Percentiles rank a stretch among this genome's conserved stretches.
These are phyloP conservation scores for Columbina picui DNA, from an alignment of 2,113 vertebrate genomes.

Conservation along the genomic window DNA sequence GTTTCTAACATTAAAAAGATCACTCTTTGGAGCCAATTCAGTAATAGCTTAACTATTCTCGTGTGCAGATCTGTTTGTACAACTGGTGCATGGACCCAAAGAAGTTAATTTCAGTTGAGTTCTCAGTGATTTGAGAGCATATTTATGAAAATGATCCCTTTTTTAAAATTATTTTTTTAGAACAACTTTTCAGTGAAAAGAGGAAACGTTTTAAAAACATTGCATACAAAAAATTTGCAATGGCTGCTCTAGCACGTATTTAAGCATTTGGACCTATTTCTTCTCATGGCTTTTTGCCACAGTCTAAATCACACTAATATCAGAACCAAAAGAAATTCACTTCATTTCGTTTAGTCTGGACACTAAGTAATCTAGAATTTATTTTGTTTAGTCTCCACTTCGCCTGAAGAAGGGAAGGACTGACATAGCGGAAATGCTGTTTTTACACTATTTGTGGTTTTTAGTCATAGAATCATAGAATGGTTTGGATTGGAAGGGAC, in stretches of 20 bases:
- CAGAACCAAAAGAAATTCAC: not conserved
- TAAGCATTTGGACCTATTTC: slow-evolving; percentile 12
- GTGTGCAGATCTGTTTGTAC: not conserved
- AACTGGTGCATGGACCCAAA: not conserved
- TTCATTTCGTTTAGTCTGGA: not conserved
- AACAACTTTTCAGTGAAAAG: not conserved
- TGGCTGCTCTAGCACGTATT: not conserved
- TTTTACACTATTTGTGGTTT: not conserved
- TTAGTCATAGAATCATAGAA: too few species aligned
- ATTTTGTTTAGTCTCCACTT: not conserved
- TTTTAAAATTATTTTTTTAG: not conserved
- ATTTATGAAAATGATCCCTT: not conserved
- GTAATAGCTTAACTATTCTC: not conserved
- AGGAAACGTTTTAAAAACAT: not conserved
- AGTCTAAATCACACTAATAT: not conserved
- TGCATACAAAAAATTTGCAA: not conserved
- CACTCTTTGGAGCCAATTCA: not conserved
- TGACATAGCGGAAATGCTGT: not conserved
- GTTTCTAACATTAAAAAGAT: not conserved
- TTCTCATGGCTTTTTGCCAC: not conserved
- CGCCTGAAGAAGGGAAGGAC: not conserved
- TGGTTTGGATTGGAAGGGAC: too few species aligned
- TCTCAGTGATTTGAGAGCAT: not conserved
- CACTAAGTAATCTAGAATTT: not conserved
- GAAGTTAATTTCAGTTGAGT: not conserved